These are phyloP conservation scores for Leguminivora glycinivorella DNA, from an alignment of 1,140 invertebrate genomes.

Conservation along the genomic window DNA sequence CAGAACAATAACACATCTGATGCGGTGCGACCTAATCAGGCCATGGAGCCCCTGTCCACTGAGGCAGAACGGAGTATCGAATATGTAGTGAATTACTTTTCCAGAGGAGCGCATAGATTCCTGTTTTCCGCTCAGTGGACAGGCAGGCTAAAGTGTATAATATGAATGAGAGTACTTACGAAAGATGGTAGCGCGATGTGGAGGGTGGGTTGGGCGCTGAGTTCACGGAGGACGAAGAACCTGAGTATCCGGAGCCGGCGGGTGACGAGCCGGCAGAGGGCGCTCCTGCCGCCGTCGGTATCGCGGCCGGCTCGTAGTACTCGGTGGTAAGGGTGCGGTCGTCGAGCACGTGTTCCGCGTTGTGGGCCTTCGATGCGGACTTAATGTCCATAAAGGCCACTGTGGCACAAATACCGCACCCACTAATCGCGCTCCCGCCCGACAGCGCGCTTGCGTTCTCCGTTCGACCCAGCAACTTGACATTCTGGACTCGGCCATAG, in stretches of 20 bases:
- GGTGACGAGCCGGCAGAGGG: constrained; percentile 79
- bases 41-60: background rate
- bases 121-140: too few species aligned
- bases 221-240: constrained; percentile 81
- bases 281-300: constrained; percentile 80
- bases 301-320: constrained; percentile 93
- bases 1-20: too few species aligned
- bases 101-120: too few species aligned
- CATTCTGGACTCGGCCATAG: constrained; percentile 97
- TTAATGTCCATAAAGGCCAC: constrained; percentile 98
- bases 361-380: constrained; percentile 95
- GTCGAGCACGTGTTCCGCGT: constrained; percentile 92
- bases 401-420: constrained; percentile 84
- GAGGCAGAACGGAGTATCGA: too few species aligned
- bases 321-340: constrained; percentile 92
- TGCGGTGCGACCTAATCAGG: background rate
- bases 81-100: too few species aligned
- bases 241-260: constrained; percentile 80
- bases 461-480: constrained; percentile 89
- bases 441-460: constrained; percentile 79
- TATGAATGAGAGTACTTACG: constrained; percentile 54
- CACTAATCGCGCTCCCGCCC: constrained; percentile 74
- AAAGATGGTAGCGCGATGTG: constrained; percentile 75
- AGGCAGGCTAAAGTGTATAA: background rate
- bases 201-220: constrained; percentile 74